Evolutionary conservation across 2,888 invertebrate genomes (phyloP).

Genomic region (Masnerella sp.): DNA sequence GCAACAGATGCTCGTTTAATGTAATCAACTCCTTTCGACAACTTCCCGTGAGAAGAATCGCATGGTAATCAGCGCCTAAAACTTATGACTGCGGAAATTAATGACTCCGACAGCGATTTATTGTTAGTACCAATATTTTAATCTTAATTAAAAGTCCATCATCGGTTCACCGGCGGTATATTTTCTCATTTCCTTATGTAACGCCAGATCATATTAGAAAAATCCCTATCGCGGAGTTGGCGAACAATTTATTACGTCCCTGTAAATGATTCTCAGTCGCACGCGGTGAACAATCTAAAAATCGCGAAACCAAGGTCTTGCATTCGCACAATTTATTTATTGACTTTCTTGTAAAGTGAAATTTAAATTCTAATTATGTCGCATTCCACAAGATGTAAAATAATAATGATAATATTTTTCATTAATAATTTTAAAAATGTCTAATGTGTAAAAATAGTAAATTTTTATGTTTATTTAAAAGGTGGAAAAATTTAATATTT

Average conservation of each 20-base stretch:
- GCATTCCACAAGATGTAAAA: too few species aligned
- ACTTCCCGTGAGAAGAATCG: not conserved
- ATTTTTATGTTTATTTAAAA: too few species aligned
- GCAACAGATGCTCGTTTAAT: too few species aligned
- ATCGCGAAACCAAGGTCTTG: constrained; percentile 8
- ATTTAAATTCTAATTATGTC: too few species aligned
- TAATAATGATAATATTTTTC: too few species aligned
- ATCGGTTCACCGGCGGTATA: not conserved
- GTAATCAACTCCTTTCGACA: too few species aligned
- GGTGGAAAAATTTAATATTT: too few species aligned
- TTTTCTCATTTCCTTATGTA: constrained; percentile 8
- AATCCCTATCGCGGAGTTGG: not conserved
- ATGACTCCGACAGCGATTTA: constrained; percentile 1
- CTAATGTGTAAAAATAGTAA: too few species aligned
- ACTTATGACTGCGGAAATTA: constrained; percentile 12
- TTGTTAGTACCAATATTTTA: constrained; percentile 16
- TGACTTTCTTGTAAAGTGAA: constrained; percentile 6
- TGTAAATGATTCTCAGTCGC: not conserved
- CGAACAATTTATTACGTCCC: constrained; percentile 9
- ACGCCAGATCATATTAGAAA: not conserved
- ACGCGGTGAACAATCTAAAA: constrained; percentile 4
- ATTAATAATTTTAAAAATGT: too few species aligned
- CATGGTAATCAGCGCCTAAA: constrained; percentile 2
- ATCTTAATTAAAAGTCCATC: constrained; percentile 21
- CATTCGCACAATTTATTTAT: not conserved